A percentile compares a stretch with the other conserved stretches of the same genome.
Evolutionary conservation across 2,888 invertebrate genomes (phyloP).

Genomic region (Atrina japonica): DNA sequence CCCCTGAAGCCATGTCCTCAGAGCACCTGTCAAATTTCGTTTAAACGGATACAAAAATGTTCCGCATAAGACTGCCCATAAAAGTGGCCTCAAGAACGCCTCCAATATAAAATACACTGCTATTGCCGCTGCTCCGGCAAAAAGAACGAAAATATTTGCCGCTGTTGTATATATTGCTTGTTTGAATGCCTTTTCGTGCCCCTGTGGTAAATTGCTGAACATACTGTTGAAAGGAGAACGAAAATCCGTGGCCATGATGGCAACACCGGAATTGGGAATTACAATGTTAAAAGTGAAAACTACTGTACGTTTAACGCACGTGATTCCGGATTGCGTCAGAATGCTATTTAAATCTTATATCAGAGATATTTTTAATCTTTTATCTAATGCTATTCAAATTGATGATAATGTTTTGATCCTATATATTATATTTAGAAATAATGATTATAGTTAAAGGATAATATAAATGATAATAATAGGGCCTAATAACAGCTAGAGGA

Average conservation of each 20-base stretch:
- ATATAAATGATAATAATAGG: no score
- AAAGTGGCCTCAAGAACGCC: slow-evolving; percentile 94
- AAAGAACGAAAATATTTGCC: slow-evolving; percentile 87
- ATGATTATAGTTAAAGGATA: no score
- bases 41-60: slow-evolving; percentile 98
- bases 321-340: no score
- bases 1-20: slow-evolving; percentile 87
- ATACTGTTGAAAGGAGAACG: slow-evolving; percentile 40
- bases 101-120: slow-evolving; percentile 84
- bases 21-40: slow-evolving; percentile 87
- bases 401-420: no score
- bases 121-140: slow-evolving; percentile 84
- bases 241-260: slow-evolving; percentile 44
- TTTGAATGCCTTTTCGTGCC: slow-evolving; percentile 91
- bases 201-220: slow-evolving; percentile 57
- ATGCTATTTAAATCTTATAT: no score
- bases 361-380: no score
- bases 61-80: slow-evolving; percentile 98
- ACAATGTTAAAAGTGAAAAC: no score
- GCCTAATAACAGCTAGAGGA: no score
- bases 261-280: no score
- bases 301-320: no score
- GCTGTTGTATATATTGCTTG: slow-evolving; percentile 94
- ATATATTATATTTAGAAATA: no score
- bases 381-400: no score